phyloP scores from a whole-genome alignment of 2,797 vertebrate species.

The Tadarida brasiliensis region DNA sequence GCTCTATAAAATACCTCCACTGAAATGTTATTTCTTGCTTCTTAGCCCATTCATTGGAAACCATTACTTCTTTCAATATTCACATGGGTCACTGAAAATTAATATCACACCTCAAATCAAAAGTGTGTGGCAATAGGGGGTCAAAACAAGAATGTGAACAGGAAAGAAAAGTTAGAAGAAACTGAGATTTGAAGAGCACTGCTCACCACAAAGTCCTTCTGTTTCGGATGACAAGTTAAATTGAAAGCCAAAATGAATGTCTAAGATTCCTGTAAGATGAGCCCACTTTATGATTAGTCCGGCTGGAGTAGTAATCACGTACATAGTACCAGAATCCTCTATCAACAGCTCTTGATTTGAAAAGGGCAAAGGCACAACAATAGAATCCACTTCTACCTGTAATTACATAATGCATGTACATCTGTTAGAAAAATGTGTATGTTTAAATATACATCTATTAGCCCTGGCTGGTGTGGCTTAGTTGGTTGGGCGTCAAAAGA shows the following conservation, averaged over 20 bases:
- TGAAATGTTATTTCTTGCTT: constrained; percentile 8
- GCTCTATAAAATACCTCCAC: constrained; percentile 22
- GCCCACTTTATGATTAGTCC: constrained; percentile 97
- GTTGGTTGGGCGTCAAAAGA: not conserved
- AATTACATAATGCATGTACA: constrained; percentile 74
- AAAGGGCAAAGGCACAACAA: constrained; percentile 93
- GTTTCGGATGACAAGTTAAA: constrained; percentile 91
- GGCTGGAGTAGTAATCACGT: constrained; percentile 94
- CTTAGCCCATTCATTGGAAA: not conserved
- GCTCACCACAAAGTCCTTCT: constrained; percentile 97
- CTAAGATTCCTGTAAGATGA: constrained; percentile 97
- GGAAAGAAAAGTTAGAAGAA: not conserved
- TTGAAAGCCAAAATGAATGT: constrained; percentile 92
- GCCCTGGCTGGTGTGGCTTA: not conserved
- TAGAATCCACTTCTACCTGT: constrained; percentile 95
- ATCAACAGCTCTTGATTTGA: constrained; percentile 92
- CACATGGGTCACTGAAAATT: not conserved
- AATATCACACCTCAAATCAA: not conserved
- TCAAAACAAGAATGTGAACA: not conserved
- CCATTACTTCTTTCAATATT: not conserved
- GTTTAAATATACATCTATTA: not conserved
- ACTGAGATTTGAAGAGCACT: not conserved
- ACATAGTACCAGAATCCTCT: constrained; percentile 98
- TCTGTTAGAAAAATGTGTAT: constrained; percentile 41
- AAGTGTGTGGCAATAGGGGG: not conserved